Conservation (phyloP, 2,113 vertebrate genomes). For the Syngnathoides biaculeatus region DNA sequence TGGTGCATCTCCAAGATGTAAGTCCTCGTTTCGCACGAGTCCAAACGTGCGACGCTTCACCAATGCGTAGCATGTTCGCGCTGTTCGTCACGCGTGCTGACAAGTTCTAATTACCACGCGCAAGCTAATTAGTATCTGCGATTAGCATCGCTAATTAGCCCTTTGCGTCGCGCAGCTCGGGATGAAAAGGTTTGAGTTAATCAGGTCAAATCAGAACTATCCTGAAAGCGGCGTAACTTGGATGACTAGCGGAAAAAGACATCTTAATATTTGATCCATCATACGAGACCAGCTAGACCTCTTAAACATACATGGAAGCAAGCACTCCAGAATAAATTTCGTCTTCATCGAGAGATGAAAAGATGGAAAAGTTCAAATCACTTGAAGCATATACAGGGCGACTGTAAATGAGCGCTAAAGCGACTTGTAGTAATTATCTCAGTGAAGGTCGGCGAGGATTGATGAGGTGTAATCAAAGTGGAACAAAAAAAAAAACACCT, state of each 20-base stretch:
- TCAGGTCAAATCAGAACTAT: slow-evolving; percentile 4
- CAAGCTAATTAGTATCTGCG: slow-evolving; percentile 6
- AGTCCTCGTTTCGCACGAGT: slow-evolving; percentile 22
- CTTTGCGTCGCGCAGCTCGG: background rate
- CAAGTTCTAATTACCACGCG: slow-evolving; percentile 2
- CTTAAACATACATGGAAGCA: background rate
- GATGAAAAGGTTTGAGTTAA: slow-evolving; percentile 2
- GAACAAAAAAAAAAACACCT: background rate
- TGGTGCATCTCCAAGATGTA: slow-evolving; percentile 87
- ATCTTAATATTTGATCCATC: background rate
- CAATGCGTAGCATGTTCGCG: background rate
- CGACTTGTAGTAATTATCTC: slow-evolving; percentile 8
- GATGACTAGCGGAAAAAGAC: background rate
- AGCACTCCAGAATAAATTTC: background rate
- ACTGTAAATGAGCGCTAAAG: background rate
- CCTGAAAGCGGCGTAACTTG: background rate
- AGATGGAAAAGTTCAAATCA: background rate
- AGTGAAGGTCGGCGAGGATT: slow-evolving; percentile 6
- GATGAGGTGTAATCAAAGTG: slow-evolving; percentile 2
- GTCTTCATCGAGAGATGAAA: background rate
- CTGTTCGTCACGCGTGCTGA: background rate
- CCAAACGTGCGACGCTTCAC: background rate
- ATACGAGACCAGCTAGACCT: background rate
- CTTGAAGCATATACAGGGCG: background rate
- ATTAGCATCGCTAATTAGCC: slow-evolving; percentile 11